Conservation (phyloP, 2,797 vertebrate species). For the Rhinella marina region DNA sequence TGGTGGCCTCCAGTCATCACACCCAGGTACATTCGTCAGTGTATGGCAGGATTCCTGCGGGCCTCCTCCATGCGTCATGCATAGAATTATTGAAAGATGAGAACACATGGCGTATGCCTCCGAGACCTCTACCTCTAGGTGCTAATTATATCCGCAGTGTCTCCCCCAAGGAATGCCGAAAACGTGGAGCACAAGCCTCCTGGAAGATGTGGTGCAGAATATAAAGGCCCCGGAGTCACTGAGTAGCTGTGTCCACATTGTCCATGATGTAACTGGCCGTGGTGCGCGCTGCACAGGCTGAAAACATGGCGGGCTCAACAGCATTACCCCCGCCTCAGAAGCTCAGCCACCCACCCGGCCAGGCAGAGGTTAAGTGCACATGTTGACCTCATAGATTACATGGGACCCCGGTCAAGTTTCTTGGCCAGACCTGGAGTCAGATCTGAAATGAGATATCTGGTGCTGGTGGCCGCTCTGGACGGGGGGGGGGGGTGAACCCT, state of each 20-base stretch:
- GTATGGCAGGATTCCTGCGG: not conserved
- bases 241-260: not conserved
- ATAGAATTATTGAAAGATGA: not conserved
- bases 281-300: not conserved
- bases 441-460: conserved; percentile 6
- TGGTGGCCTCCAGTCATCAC: not conserved
- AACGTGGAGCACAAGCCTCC: not conserved
- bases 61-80: not conserved
- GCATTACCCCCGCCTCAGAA: not conserved
- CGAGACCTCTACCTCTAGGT: not conserved
- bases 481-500: not conserved
- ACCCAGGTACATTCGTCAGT: not conserved
- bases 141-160: not conserved
- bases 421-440: not conserved
- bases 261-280: not conserved
- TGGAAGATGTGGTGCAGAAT: not conserved
- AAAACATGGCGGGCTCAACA: conserved; percentile 27
- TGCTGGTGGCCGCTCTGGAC: not conserved
- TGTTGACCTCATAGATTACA: conserved; percentile 15
- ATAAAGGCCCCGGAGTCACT: not conserved
- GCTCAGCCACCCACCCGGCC: not conserved
- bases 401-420: not conserved
- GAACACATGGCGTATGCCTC: not conserved
- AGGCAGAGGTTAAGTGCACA: conserved; percentile 31
- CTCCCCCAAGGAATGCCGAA: not conserved